A percentile compares a stretch with the other conserved stretches of the same genome.
phyloP scores from a whole-genome alignment of 1,140 invertebrate genomes.

The Bombus turneri region DNA sequence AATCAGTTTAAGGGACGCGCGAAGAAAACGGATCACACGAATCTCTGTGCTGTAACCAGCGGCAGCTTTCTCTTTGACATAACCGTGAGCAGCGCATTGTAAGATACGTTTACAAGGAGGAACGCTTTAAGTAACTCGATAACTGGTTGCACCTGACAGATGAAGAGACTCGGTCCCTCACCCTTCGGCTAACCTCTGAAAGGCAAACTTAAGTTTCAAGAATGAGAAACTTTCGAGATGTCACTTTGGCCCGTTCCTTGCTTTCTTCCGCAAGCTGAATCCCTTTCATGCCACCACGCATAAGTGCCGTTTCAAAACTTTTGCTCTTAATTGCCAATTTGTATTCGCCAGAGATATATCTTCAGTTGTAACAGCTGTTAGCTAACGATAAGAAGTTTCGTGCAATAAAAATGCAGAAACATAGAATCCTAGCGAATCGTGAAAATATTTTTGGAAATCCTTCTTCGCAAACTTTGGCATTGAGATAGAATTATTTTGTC shows the following conservation, averaged over 20 bases:
- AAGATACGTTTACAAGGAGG: conserved; percentile 52
- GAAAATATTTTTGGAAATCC: background rate
- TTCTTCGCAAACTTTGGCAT: background rate
- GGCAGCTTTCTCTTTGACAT: conserved; percentile 54
- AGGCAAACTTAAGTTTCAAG: conserved; percentile 60
- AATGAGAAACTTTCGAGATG: conserved; percentile 69
- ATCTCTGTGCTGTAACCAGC: conserved; percentile 11
- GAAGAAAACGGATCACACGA: conserved; percentile 20
- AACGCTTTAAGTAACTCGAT: conserved; percentile 70
- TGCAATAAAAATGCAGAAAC: background rate
- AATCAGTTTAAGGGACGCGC: background rate
- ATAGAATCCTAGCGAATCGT: too few species aligned
- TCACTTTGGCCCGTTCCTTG: conserved; percentile 40
- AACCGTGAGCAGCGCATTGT: conserved; percentile 40
- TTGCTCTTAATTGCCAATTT: conserved; percentile 42
- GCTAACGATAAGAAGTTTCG: conserved; percentile 6
- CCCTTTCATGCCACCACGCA: background rate
- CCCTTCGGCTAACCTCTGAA: conserved; percentile 41
- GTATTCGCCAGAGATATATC: conserved; percentile 18
- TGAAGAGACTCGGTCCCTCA: conserved; percentile 58
- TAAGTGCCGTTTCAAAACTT: conserved; percentile 35
- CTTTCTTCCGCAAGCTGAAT: conserved; percentile 36
- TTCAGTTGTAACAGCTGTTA: conserved; percentile 1
- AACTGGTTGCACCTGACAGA: conserved; percentile 71
- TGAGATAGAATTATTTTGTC: too few species aligned